phyloP scores from a whole-genome alignment of 2,797 vertebrate genomes.

The Xenops minutus region DNA sequence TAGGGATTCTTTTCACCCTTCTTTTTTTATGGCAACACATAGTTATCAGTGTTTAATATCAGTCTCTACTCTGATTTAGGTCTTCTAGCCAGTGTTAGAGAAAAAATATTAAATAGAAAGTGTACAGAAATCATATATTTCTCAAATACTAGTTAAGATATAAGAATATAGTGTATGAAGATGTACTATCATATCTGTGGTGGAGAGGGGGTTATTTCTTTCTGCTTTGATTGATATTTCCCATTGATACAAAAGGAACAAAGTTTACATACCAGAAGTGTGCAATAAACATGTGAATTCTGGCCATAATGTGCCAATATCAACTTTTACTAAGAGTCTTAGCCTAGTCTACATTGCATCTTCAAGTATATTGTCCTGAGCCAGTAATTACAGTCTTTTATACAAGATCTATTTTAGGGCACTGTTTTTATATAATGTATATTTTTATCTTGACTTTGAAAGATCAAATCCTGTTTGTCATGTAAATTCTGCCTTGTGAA shows the following conservation, averaged over 20 bases:
- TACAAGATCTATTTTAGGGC: conserved; percentile 8
- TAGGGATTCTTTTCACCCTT: not conserved
- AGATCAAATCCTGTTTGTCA: conserved; percentile 37
- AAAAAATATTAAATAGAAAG: not conserved
- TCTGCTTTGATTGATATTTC: not conserved
- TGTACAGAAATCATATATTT: not conserved
- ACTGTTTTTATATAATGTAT: conserved; percentile 32
- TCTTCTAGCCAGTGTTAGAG: not conserved
- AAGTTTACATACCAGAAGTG: not conserved
- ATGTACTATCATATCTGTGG: not conserved
- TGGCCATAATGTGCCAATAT: not conserved
- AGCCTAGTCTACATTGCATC: not conserved
- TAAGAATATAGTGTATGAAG: not conserved
- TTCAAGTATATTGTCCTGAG: not conserved
- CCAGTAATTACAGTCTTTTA: not conserved
- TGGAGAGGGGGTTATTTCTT: fast-evolving
- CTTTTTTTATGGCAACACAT: too few species aligned
- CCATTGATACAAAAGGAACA: not conserved
- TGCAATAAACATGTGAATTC: not conserved
- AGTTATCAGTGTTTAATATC: not conserved
- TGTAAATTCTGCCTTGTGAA: conserved; percentile 44
- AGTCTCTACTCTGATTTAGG: not conserved
- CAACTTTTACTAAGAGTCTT: not conserved
- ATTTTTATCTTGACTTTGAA: conserved; percentile 56
- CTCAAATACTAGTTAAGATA: not conserved